A percentile compares a stretch with the other conserved stretches of the same genome.
Evolutionary conservation across 2,888 invertebrate species (phyloP).

Genomic region (Hyalella azteca): DNA sequence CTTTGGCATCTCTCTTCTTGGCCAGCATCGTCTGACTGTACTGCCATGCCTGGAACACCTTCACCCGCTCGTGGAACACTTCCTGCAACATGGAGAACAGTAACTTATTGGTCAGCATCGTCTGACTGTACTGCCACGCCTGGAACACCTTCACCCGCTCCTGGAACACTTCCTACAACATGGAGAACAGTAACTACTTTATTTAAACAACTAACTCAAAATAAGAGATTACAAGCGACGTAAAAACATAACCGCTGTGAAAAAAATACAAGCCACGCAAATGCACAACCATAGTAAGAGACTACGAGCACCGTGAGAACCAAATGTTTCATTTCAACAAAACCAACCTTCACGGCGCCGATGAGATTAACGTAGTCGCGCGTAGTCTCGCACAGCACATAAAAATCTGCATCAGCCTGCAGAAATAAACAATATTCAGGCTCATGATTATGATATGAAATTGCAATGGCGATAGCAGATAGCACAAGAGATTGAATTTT

Average conservation of each 20-base stretch:
- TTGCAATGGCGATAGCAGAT: no score
- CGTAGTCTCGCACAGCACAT: slow-evolving; percentile 88
- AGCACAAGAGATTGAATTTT: no score
- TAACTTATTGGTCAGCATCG: slow-evolving; percentile 84
- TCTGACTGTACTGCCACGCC: slow-evolving; percentile 96
- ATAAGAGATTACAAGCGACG: no score
- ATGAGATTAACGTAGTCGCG: slow-evolving; percentile 93
- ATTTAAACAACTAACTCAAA: no score
- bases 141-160: slow-evolving; percentile 86
- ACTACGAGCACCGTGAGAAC: background rate
- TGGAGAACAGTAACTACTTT: no score
- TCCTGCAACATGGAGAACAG: slow-evolving; percentile 65
- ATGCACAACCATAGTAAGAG: background rate
- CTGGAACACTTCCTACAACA: slow-evolving; percentile 71
- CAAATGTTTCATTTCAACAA: no score
- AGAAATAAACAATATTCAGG: slow-evolving; percentile 69
- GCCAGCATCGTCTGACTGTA: slow-evolving; percentile 93
- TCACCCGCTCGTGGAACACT: slow-evolving; percentile 74
- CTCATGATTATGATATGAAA: no score
- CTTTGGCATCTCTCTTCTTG: slow-evolving; percentile 90
- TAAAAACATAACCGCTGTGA: no score
- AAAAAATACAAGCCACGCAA: background rate
- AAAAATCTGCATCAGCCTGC: slow-evolving; percentile 94
- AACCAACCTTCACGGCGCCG: slow-evolving; percentile 80
- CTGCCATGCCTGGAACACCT: slow-evolving; percentile 97